Conservation (phyloP, 2,797 vertebrate species). For the Typhlichthys subterraneus region DNA sequence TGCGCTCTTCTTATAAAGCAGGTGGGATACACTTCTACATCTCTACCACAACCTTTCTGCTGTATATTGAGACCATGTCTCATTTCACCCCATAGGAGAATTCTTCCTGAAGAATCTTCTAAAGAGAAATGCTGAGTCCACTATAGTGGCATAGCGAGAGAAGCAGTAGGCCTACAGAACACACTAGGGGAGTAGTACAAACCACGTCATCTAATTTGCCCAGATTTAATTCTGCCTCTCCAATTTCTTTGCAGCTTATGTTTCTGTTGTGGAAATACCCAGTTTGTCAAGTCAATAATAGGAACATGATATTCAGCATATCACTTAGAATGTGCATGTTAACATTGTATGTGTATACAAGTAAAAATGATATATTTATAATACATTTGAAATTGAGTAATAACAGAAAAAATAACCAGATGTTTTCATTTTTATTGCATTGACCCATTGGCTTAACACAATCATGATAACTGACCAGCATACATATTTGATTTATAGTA, state of each 20-base stretch:
- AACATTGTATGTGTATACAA: too few relatives aligned
- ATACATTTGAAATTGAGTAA: too few relatives aligned
- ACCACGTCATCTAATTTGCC: too few relatives aligned
- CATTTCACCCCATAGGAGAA: conserved; percentile 80
- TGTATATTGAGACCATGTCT: not conserved
- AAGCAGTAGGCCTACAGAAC: conserved; percentile 14
- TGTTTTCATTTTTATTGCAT: conserved; percentile 61
- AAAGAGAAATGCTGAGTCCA: conserved; percentile 82
- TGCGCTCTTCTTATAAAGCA: conserved; percentile 99
- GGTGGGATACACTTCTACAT: conserved; percentile 68
- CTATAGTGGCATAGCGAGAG: conserved; percentile 32
- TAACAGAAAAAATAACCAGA: too few relatives aligned
- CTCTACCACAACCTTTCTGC: too few relatives aligned
- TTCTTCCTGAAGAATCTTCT: conserved; percentile 97
- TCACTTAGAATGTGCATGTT: too few relatives aligned
- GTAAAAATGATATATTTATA: too few relatives aligned
- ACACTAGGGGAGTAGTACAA: not conserved
- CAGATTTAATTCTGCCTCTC: not conserved
- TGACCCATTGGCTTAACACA: conserved; percentile 46
- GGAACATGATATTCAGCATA: too few relatives aligned
- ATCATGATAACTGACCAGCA: conserved; percentile 32
- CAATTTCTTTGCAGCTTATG: not conserved
- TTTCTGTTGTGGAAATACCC: too few relatives aligned
- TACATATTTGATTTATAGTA: conserved; percentile 65
- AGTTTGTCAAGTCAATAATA: too few relatives aligned